Conservation (phyloP, 1,140 invertebrate genomes). For the Papilio xuthus region DNA sequence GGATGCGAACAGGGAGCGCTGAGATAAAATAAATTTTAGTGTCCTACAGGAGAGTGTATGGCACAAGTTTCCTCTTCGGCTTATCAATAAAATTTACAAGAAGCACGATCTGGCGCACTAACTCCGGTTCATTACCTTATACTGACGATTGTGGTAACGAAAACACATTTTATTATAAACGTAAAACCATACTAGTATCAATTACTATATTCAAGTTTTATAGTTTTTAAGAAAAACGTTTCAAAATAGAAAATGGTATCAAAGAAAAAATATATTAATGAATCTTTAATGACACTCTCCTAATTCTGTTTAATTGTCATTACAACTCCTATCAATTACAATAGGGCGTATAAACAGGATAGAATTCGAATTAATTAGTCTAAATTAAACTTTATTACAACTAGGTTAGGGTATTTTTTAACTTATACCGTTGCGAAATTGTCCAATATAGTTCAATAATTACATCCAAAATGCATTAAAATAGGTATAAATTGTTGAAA, state of each 20-base stretch:
- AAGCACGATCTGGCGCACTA: background rate
- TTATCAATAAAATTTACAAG: conserved; percentile 24
- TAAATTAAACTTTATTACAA: background rate
- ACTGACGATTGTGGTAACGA: background rate
- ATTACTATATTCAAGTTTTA: background rate
- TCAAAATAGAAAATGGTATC: no score
- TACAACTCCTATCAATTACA: no score
- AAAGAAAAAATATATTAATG: no score
- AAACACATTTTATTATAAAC: conserved; percentile 9
- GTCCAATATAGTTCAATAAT: background rate
- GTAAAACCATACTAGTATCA: background rate
- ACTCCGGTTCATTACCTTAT: background rate
- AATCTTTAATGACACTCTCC: no score
- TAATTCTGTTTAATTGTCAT: no score
- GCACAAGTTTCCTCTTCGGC: conserved; percentile 8
- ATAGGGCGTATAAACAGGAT: no score
- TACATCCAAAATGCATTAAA: background rate
- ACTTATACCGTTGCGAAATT: no score
- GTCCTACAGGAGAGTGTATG: conserved; percentile 2
- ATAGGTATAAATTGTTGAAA: background rate
- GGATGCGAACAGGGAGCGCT: background rate
- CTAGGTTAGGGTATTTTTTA: background rate
- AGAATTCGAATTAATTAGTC: no score
- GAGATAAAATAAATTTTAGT: conserved; percentile 24
- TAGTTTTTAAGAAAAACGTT: no score